Conservation (phyloP, 2,888 invertebrate genomes). For the Plebejus anna region DNA sequence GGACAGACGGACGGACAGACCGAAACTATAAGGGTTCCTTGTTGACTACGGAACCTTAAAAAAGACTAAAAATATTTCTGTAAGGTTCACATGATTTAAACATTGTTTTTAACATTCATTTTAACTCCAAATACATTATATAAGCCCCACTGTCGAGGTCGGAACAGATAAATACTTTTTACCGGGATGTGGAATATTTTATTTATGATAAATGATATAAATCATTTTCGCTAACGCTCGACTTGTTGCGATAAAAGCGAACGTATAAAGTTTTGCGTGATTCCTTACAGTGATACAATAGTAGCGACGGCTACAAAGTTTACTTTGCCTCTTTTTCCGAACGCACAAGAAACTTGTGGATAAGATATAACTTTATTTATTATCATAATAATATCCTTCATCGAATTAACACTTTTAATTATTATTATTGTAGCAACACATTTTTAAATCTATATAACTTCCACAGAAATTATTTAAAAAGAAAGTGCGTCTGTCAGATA, state of each 20-base stretch:
- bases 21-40: no score
- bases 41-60: no score
- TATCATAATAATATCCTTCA: no score
- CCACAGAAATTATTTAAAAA: no score
- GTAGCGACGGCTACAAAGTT: constrained; percentile 44
- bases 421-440: no score
- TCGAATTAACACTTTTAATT: no score
- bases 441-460: no score
- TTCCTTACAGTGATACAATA: constrained; percentile 66
- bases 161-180: constrained; percentile 55
- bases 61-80: neutral
- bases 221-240: constrained; percentile 74
- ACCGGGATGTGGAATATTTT: constrained; percentile 69
- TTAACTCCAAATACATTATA: neutral
- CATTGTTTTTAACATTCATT: neutral
- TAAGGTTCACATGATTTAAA: constrained; percentile 7
- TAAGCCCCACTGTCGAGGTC: constrained; percentile 40
- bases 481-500: no score
- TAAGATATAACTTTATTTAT: constrained; percentile 26
- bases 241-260: constrained; percentile 68
- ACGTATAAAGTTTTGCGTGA: constrained; percentile 75
- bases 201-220: constrained; percentile 78
- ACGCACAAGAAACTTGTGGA: constrained; percentile 35
- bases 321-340: constrained; percentile 37
- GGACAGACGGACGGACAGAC: no score